Evolutionary conservation across 2,797 vertebrate species (phyloP).

Genomic region (Sebastes minor): DNA sequence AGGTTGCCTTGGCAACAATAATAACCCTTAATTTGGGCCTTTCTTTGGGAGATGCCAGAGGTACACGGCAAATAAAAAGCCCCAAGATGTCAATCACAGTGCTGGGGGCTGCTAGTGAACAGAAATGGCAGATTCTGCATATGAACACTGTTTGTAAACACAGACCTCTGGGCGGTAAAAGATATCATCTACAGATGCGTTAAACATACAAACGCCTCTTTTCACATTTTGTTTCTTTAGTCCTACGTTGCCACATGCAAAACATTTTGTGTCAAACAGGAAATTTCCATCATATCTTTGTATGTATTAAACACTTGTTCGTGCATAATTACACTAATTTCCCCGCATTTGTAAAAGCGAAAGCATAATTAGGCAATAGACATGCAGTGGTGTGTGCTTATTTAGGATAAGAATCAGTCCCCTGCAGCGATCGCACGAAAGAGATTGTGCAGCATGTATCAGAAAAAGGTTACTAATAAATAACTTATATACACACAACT

Average conservation of each 20-base stretch:
- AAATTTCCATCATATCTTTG: constrained; percentile 29
- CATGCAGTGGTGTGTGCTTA: constrained; percentile 6
- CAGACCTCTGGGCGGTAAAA: not conserved
- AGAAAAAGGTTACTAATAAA: constrained; percentile 22
- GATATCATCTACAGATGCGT: not conserved
- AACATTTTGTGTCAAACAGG: constrained; percentile 8
- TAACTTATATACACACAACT: constrained; percentile 9
- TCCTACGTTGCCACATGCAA: not conserved
- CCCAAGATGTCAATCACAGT: constrained; percentile 20
- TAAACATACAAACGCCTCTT: not conserved
- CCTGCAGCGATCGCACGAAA: constrained; percentile 1
- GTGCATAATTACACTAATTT: constrained; percentile 52
- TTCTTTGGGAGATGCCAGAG: constrained; percentile 70
- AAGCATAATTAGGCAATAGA: constrained; percentile 47
- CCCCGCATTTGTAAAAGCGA: constrained; percentile 37
- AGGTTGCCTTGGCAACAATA: constrained; percentile 84
- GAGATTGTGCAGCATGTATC: constrained; percentile 5
- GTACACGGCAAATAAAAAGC: constrained; percentile 47
- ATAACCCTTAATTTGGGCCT: constrained; percentile 81
- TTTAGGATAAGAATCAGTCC: constrained; percentile 30
- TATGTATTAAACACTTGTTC: constrained; percentile 28
- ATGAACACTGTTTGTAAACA: constrained; percentile 40
- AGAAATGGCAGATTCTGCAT: constrained; percentile 24
- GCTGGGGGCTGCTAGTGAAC: not conserved
- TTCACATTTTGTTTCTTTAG: not conserved